These are phyloP conservation scores for Enteromius paludinosus DNA, from an alignment of 2,797 vertebrate genomes.

Conservation along the genomic window DNA sequence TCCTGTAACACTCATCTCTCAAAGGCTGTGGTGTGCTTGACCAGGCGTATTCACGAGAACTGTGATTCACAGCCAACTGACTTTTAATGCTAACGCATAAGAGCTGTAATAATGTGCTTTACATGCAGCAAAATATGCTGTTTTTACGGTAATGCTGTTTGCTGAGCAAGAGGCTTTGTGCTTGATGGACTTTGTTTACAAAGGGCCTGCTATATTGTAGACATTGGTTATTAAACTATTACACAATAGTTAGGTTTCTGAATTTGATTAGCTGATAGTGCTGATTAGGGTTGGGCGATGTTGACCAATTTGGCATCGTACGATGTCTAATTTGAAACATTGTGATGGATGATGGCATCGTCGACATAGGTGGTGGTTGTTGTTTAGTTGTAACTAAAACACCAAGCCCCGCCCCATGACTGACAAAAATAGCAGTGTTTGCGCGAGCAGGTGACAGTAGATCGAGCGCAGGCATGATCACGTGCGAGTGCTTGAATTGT, in stretches of 20 bases:
- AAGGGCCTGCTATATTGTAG: neutral
- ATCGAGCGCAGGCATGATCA: no score
- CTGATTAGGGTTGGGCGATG: neutral
- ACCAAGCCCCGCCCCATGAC: no score
- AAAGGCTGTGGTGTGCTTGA: slow-evolving; percentile 27
- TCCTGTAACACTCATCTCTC: slow-evolving; percentile 40
- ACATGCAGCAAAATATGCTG: slow-evolving; percentile 32
- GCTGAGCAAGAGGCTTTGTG: slow-evolving; percentile 4
- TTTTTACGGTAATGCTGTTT: slow-evolving; percentile 31
- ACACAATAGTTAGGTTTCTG: neutral
- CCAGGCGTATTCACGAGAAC: slow-evolving; percentile 33
- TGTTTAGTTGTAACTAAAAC: no score
- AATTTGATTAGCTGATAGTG: neutral
- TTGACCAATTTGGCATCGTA: no score
- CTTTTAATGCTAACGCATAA: slow-evolving; percentile 35
- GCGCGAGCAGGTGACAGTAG: no score
- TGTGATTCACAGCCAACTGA: slow-evolving; percentile 41
- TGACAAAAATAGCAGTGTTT: no score
- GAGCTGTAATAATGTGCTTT: slow-evolving; percentile 39
- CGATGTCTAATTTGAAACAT: no score
- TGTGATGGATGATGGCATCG: no score
- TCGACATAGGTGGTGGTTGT: no score
- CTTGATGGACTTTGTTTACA: slow-evolving; percentile 24
- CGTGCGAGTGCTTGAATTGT: no score
- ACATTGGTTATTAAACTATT: neutral